phyloP scores from a whole-genome alignment of 2,797 vertebrate genomes.

The Gallinago solitaria region DNA sequence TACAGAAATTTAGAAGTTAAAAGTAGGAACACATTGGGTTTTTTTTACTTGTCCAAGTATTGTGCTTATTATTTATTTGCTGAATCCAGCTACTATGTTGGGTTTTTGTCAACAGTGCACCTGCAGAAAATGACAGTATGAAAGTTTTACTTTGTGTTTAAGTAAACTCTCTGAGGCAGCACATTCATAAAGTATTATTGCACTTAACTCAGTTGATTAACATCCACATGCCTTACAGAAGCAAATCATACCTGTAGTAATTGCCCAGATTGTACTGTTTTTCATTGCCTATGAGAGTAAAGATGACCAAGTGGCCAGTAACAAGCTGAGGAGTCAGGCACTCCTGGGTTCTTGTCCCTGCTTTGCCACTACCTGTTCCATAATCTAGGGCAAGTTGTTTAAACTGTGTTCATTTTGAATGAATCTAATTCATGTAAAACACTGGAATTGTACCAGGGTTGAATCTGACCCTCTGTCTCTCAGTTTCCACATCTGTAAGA shows the following conservation, averaged over 20 bases:
- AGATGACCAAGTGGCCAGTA: conserved; percentile 15
- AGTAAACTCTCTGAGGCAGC: conserved; percentile 52
- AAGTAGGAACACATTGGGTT: neutral
- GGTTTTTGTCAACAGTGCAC: conserved; percentile 17
- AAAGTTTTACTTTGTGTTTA: conserved; percentile 20
- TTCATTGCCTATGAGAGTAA: neutral
- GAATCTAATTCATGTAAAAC: conserved; percentile 38
- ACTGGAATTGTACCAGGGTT: conserved; percentile 62
- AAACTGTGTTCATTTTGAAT: conserved; percentile 35
- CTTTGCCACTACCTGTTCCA: conserved; percentile 34
- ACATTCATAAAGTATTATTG: conserved; percentile 45
- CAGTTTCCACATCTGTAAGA: conserved; percentile 57
- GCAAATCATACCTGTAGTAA: conserved; percentile 57
- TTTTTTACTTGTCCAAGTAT: neutral
- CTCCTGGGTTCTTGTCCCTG: neutral
- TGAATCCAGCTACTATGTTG: neutral
- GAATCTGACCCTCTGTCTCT: conserved; percentile 46
- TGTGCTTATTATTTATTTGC: conserved; percentile 26
- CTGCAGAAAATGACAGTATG: conserved; percentile 29
- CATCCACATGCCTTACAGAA: conserved; percentile 71
- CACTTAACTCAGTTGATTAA: conserved; percentile 52
- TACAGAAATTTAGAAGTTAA: neutral
- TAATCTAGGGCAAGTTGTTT: conserved; percentile 41
- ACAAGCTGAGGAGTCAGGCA: conserved; percentile 12
- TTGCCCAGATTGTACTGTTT: neutral